phyloP scores from a whole-genome alignment of 2,888 invertebrate genomes.

The Hirtodrosophila confusa region DNA sequence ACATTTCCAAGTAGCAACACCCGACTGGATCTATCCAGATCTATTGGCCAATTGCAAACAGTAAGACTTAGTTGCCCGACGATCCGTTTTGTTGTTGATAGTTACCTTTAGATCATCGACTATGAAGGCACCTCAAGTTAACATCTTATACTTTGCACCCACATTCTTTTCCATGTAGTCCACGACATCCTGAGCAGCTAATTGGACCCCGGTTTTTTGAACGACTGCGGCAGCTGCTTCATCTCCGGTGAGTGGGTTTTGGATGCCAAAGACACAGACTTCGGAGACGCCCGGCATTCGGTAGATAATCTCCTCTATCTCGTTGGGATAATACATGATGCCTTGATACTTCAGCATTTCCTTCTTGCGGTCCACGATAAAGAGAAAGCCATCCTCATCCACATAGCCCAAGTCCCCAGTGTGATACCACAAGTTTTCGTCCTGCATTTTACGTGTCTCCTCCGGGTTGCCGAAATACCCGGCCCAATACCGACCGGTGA shows the following conservation, averaged over 20 bases:
- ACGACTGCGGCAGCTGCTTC: slow-evolving; percentile 73
- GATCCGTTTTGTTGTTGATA: background rate
- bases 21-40: no score
- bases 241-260: slow-evolving; percentile 63
- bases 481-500: slow-evolving; percentile 42
- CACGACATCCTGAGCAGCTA: slow-evolving; percentile 60
- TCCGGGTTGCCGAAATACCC: slow-evolving; percentile 72
- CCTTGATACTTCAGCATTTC: slow-evolving; percentile 68
- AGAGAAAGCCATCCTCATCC: slow-evolving; percentile 73
- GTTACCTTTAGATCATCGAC: slow-evolving; percentile 1
- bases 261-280: slow-evolving; percentile 70
- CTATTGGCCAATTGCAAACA: slow-evolving; percentile 11
- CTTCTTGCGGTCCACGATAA: slow-evolving; percentile 69
- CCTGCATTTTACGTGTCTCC: slow-evolving; percentile 57
- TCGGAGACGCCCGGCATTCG: slow-evolving; percentile 63
- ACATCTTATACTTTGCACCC: slow-evolving; percentile 53
- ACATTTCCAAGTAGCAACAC: no score
- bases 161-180: slow-evolving; percentile 36
- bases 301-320: slow-evolving; percentile 67
- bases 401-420: slow-evolving; percentile 80
- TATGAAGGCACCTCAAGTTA: slow-evolving; percentile 55
- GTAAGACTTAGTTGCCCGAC: slow-evolving; percentile 1
- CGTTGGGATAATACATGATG: slow-evolving; percentile 65
- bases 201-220: slow-evolving; percentile 31
- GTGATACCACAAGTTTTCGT: slow-evolving; percentile 72